A percentile compares a stretch with the other conserved stretches of the same genome.
Conservation (phyloP, 2,113 vertebrate genomes). For the Eurypyga helias region DNA sequence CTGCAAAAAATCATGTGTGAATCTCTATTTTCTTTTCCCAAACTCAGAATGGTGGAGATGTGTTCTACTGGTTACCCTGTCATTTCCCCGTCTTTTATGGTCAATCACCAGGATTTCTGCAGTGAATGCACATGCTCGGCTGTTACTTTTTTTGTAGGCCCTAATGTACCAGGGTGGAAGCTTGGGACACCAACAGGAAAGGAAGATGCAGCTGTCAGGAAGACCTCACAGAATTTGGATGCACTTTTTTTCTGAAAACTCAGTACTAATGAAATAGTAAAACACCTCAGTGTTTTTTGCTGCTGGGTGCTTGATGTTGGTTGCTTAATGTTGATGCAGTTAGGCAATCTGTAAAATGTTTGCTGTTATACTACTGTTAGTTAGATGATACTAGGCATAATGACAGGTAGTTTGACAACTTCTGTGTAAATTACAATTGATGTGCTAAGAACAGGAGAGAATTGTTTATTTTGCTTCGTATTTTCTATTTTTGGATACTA, state of each 20-base stretch:
- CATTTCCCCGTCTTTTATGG: background rate
- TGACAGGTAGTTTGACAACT: background rate
- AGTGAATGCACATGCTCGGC: background rate
- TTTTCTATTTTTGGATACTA: background rate
- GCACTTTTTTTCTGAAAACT: background rate
- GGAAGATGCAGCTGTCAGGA: background rate
- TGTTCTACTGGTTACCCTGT: background rate
- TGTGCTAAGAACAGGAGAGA: background rate
- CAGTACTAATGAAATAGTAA: background rate
- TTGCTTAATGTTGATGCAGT: background rate
- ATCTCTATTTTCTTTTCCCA: background rate
- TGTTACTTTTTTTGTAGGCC: background rate
- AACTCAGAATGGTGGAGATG: background rate
- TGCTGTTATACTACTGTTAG: background rate
- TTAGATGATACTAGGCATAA: background rate
- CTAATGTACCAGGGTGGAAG: background rate
- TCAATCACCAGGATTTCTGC: background rate
- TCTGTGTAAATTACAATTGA: fast-evolving
- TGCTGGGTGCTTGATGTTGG: background rate
- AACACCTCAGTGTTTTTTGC: background rate
- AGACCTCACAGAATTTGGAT: background rate
- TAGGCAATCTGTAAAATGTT: background rate
- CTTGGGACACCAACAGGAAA: background rate
- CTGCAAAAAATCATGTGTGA: background rate
- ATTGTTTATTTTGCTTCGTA: background rate